These are phyloP conservation scores for Vultur gryphus DNA, from an alignment of 2,797 vertebrate genomes.

Conservation along the genomic window DNA sequence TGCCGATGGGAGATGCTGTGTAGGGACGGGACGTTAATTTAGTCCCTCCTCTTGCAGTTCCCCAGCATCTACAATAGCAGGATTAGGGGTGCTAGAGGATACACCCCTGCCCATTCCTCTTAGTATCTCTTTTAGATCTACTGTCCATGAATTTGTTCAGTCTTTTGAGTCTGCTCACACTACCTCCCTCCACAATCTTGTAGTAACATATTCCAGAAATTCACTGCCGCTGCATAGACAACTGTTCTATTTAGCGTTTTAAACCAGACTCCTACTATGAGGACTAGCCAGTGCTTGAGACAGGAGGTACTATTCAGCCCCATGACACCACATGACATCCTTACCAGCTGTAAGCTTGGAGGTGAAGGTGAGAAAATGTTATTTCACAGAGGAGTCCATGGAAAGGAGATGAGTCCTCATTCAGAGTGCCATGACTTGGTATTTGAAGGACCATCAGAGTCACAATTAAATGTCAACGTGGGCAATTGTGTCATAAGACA, in stretches of 20 bases:
- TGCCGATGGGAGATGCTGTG: neutral
- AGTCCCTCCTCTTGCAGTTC: neutral
- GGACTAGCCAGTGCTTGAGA: neutral
- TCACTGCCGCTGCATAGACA: neutral
- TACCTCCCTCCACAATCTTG: neutral
- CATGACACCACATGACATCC: fast-evolving
- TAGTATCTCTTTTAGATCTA: neutral
- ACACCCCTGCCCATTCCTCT: neutral
- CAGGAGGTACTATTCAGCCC: neutral
- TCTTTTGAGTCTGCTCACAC: neutral
- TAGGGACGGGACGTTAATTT: neutral
- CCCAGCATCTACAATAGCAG: neutral
- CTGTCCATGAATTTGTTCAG: neutral
- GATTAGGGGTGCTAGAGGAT: neutral
- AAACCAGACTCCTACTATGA: neutral
- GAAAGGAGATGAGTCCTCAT: neutral
- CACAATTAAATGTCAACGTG: fast-evolving
- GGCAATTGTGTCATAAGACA: neutral
- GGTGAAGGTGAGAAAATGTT: neutral
- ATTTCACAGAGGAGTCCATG: neutral
- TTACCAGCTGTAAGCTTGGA: neutral
- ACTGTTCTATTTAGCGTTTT: neutral
- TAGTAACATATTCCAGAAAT: neutral
- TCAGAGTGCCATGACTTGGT: neutral
- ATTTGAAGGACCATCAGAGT: neutral